Evolutionary conservation across 2,797 vertebrate species (phyloP).

Genomic region (Podargus strigoides): DNA sequence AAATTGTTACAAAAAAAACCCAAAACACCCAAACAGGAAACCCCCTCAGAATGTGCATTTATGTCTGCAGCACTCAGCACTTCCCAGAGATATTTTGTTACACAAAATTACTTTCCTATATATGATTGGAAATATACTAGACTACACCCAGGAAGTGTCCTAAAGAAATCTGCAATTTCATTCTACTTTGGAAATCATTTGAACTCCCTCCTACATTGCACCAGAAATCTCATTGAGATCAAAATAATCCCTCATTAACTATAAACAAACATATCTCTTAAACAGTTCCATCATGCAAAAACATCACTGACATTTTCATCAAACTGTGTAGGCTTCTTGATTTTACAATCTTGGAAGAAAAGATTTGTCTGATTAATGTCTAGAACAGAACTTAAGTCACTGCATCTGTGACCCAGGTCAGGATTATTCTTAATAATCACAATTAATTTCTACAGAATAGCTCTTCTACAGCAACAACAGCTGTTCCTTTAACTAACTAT

Average conservation of each 20-base stretch:
- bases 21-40: background rate
- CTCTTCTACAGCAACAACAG: conserved; percentile 59
- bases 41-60: fast-evolving
- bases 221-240: background rate
- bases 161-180: background rate
- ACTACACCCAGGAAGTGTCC: background rate
- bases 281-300: background rate
- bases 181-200: background rate
- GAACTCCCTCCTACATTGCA: background rate
- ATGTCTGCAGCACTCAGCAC: background rate
- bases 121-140: background rate
- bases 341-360: conserved; percentile 15
- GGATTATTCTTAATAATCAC: conserved; percentile 69
- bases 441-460: conserved; percentile 69
- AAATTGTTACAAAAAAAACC: fast-evolving
- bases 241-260: background rate
- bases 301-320: background rate
- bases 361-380: conserved; percentile 10
- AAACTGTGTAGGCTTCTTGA: background rate
- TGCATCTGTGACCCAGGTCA: conserved; percentile 40
- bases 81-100: background rate
- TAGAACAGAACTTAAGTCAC: conserved; percentile 7
- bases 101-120: background rate
- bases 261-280: conserved; percentile 5
- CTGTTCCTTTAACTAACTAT: conserved; percentile 59